phyloP scores from a whole-genome alignment of 2,888 invertebrate species.

The Aricia artaxerxes region DNA sequence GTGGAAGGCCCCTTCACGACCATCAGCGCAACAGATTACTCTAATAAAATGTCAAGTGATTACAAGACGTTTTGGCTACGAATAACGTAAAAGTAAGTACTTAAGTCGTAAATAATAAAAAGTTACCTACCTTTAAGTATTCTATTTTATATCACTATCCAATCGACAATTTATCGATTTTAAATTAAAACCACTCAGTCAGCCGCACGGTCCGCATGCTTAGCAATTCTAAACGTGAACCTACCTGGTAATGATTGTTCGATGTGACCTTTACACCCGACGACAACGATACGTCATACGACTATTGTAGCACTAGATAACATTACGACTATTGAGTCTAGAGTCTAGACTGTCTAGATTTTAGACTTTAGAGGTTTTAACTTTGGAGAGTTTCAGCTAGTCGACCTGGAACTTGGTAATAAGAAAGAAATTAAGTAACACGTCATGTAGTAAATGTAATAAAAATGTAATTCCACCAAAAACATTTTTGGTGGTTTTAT shows the following conservation, averaged over 20 bases:
- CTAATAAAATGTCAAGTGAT: too few species aligned
- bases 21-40: too few species aligned
- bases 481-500: too few species aligned
- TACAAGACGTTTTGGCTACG: too few species aligned
- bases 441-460: neutral
- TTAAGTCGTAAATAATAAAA: neutral
- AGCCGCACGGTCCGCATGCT: neutral
- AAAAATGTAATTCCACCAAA: too few species aligned
- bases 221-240: slow-evolving; percentile 10
- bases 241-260: neutral
- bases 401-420: neutral
- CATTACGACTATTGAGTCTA: neutral
- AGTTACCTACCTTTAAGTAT: neutral
- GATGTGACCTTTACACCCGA: neutral
- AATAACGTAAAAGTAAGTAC: too few species aligned
- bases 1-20: too few species aligned
- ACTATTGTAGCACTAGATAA: neutral
- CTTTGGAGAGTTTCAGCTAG: neutral
- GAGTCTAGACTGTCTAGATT: neutral
- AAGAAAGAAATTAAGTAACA: neutral
- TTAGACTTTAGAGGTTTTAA: neutral
- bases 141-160: neutral
- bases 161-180: neutral
- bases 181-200: neutral
- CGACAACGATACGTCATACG: neutral